Evolutionary conservation across 2,113 vertebrate genomes (phyloP).

Genomic region (Eulemur rufifrons): DNA sequence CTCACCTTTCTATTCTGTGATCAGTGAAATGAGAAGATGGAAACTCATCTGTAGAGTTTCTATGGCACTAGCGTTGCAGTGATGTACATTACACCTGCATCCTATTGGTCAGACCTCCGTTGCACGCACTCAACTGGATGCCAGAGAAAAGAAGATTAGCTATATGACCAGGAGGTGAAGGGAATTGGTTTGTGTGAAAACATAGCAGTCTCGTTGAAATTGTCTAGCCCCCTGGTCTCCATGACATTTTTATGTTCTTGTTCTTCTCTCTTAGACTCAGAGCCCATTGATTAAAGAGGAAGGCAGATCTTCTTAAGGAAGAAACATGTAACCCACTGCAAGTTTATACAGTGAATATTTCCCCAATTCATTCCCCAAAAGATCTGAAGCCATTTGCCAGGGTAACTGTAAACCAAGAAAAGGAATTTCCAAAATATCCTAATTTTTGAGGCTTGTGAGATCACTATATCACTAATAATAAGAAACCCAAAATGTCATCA

Average conservation of each 20-base stretch:
- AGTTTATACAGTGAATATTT: neutral
- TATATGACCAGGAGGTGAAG: neutral
- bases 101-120: neutral
- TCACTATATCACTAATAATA: neutral
- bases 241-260: constrained; percentile 4
- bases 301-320: neutral
- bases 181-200: neutral
- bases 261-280: neutral
- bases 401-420: neutral
- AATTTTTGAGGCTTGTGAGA: neutral
- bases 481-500: neutral
- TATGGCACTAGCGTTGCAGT: neutral
- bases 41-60: neutral
- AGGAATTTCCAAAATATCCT: neutral
- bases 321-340: neutral
- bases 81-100: neutral
- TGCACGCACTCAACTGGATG: neutral
- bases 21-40: neutral
- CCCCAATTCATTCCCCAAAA: neutral
- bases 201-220: neutral
- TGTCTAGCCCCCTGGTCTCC: neutral
- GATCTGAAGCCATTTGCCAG: neutral
- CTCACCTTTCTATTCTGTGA: neutral
- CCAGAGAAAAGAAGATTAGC: neutral
- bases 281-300: neutral